These are phyloP conservation scores for Frankliniella fusca DNA, from an alignment of 2,888 invertebrate genomes.

Conservation along the genomic window DNA sequence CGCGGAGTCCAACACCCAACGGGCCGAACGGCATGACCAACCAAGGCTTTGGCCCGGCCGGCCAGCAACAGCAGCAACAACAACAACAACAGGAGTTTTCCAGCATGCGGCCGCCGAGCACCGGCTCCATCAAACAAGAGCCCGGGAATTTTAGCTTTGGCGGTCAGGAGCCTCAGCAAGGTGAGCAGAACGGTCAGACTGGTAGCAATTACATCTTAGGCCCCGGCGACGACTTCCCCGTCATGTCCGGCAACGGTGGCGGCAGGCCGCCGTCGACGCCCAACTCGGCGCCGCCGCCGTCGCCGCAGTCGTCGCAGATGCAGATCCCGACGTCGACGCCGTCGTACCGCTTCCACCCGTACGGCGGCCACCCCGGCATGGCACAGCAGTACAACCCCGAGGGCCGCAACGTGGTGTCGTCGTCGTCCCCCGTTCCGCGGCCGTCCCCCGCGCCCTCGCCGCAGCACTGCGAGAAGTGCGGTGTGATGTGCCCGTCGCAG, in stretches of 20 bases:
- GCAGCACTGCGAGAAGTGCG: slow-evolving; percentile 80
- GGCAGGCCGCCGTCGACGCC: slow-evolving; percentile 38
- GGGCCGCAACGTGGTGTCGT: slow-evolving; percentile 29
- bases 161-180: slow-evolving; percentile 43
- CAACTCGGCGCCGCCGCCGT: slow-evolving; percentile 44
- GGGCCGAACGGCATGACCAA: slow-evolving; percentile 37
- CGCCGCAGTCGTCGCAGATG: slow-evolving; percentile 47
- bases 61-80: slow-evolving; percentile 37
- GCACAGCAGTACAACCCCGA: slow-evolving; percentile 8
- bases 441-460: slow-evolving; percentile 50
- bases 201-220: slow-evolving; percentile 48
- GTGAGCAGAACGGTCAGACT: slow-evolving; percentile 42
- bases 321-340: slow-evolving; percentile 35
- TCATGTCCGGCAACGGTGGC: slow-evolving; percentile 51
- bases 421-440: slow-evolving; percentile 11
- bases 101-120: slow-evolving; percentile 32
- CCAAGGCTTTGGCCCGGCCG: slow-evolving; percentile 34
- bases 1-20: slow-evolving; percentile 35
- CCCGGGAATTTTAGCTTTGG: slow-evolving; percentile 42
- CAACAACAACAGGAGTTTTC: slow-evolving; percentile 38
- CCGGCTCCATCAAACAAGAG: slow-evolving; percentile 44
- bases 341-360: slow-evolving; percentile 44
- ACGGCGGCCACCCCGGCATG: slow-evolving; percentile 47
- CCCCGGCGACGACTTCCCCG: slow-evolving; percentile 45
- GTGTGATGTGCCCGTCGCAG: slow-evolving; percentile 71